Conservation (phyloP, 2,113 vertebrate genomes). For the Hippocampus mohnikei region DNA sequence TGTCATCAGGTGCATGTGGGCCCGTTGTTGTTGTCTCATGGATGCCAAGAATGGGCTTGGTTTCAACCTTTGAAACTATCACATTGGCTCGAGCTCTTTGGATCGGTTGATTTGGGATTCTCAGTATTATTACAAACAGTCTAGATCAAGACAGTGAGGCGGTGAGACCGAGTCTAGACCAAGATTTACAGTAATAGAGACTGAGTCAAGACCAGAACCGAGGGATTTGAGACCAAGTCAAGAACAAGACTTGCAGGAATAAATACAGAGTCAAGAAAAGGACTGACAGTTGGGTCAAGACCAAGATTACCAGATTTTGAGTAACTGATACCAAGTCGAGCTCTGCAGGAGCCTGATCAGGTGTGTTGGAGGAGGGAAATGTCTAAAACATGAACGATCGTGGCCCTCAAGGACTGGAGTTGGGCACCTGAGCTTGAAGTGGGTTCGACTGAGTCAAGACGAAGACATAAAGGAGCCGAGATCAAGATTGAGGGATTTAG, state of each 20-base stretch:
- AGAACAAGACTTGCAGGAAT: neutral
- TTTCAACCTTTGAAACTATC: constrained; percentile 8
- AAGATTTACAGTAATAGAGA: neutral
- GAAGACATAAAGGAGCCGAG: no score
- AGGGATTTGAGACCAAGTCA: neutral
- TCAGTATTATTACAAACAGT: no score
- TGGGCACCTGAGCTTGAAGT: no score
- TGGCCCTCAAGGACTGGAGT: no score
- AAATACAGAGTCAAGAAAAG: neutral
- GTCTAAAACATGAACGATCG: no score
- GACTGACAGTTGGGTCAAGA: neutral
- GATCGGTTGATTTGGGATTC: no score
- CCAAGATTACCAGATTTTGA: neutral
- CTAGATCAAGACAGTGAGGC: no score
- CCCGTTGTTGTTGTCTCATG: constrained; percentile 3
- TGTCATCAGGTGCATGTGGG: constrained; percentile 39
- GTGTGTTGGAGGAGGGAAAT: no score
- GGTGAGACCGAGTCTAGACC: neutral
- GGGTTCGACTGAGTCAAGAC: no score
- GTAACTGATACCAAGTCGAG: neutral
- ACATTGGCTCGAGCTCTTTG: neutral
- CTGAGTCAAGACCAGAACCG: neutral
- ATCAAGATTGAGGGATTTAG: no score
- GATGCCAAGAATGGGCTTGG: constrained; percentile 6
- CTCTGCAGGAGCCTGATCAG: no score